Evolutionary conservation across 2,888 invertebrate genomes (phyloP), one percentile per base, ranked within the genome.

Genomic region (Drosophila mayaguana): DNA sequence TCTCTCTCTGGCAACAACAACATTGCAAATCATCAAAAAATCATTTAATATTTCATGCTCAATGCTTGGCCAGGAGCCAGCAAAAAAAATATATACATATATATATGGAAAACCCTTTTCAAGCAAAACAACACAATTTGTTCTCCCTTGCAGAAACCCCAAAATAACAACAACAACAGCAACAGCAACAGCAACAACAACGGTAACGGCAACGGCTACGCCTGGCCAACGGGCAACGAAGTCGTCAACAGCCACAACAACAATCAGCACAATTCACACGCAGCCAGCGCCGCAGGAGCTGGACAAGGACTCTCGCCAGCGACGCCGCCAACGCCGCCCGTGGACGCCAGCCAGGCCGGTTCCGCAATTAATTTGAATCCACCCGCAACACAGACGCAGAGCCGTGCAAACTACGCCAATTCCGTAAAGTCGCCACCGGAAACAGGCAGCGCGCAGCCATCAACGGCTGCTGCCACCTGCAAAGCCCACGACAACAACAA

Each of bases 301-400:
- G 79, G 70, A 32, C 63, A 80, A 70, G 75, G 73, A 63, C 75
- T 72, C 54, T 74, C 70, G 56, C 75, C 82, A 32, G 74, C 76
- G 40, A 88, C 88, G 42, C 87, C 90, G 28, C 83, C 81, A 50
- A 81, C 91, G 54, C 83, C 81, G 66, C 79, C 84, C 42, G 80
- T 66, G 43, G 68, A 78, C 56, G 70, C 56, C 53, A 66, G 68
- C 45, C 82, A 85, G 75, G 71, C 73, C 65, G 70, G 71, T 63
- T 75, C 89, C 72, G 76, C 81, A 79, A 88, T 84, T 80, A 89
- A 90, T 84, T 85, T 89, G 76, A 83, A 89, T 83, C 78, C 81
- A 72, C 89, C 90, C 86, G 85, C 88, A 69, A 63, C 76, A 71
- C 84, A 88, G 78, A 68, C 74, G 66, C 87, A 86, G 78, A 61